Evolutionary conservation across 2,113 vertebrate species (phyloP).

Genomic region (Actenoides lindsayi): DNA sequence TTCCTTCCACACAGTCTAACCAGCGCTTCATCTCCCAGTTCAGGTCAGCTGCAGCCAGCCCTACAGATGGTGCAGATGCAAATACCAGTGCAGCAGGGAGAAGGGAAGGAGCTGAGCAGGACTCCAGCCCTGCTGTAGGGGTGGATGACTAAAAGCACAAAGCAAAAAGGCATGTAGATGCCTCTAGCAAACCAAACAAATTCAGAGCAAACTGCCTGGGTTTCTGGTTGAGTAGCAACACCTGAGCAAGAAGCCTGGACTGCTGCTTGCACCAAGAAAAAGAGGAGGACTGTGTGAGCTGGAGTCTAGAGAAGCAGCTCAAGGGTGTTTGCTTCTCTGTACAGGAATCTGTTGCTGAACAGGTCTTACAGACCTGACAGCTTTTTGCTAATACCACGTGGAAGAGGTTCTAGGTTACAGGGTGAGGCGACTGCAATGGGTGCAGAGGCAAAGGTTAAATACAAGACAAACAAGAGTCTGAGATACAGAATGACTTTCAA

Average conservation of each 20-base stretch:
- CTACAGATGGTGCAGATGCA: background rate
- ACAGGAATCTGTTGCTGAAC: background rate
- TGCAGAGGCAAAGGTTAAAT: background rate
- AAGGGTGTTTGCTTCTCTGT: too few species aligned
- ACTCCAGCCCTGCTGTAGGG: background rate
- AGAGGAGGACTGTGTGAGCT: background rate
- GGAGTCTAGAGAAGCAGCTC: background rate
- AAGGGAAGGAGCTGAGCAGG: background rate
- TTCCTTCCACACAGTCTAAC: background rate
- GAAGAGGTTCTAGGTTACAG: background rate
- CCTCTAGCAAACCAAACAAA: background rate
- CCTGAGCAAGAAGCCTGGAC: background rate
- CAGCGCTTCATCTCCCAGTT: background rate
- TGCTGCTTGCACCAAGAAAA: background rate
- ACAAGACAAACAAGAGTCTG: background rate
- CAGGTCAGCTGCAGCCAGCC: background rate
- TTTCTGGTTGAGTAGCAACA: background rate
- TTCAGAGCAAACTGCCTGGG: background rate
- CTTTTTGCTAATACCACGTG: background rate
- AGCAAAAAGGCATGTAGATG: fast-evolving
- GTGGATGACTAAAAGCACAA: background rate
- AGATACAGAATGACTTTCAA: background rate
- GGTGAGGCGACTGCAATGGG: background rate
- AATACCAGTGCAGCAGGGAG: background rate
- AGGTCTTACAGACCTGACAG: background rate